A percentile compares a stretch with the other conserved stretches of the same genome.
phyloP scores from a whole-genome alignment of 2,888 invertebrate species.

The Electrophaes corylata region DNA sequence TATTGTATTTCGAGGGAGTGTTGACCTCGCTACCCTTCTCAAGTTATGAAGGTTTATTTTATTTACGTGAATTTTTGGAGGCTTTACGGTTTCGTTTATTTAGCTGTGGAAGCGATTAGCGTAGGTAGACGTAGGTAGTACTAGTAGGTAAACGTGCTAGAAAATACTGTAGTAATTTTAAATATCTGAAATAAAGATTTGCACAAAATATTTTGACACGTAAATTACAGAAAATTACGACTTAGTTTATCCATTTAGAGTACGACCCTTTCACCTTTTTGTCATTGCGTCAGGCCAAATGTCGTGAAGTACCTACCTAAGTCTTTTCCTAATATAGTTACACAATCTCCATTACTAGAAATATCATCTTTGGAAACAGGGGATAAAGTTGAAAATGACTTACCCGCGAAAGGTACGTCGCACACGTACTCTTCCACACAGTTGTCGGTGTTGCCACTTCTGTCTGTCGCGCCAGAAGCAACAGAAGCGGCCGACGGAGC shows the following conservation, averaged over 20 bases:
- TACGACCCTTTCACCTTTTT: not conserved
- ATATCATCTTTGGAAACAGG: not conserved
- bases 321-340: not conserved
- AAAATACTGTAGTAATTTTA: not conserved
- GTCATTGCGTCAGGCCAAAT: not conserved
- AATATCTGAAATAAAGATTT: not conserved
- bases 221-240: too few species aligned
- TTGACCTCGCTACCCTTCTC: slow-evolving; percentile 7
- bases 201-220: too few species aligned
- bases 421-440: slow-evolving; percentile 93
- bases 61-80: not conserved
- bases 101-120: not conserved
- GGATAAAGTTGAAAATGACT: slow-evolving; percentile 47
- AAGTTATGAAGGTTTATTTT: slow-evolving; percentile 6
- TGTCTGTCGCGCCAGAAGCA: slow-evolving; percentile 90
- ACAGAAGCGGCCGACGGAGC: slow-evolving; percentile 91
- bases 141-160: not conserved
- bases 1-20: slow-evolving; percentile 34
- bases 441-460: slow-evolving; percentile 93
- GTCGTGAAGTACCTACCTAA: not conserved
- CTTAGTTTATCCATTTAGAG: too few species aligned
- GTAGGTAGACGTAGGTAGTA: not conserved
- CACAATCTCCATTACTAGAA: not conserved
- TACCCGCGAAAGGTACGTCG: slow-evolving; percentile 95
- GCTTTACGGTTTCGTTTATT: not conserved